Percentiles rank a stretch among this genome's conserved stretches.
Evolutionary conservation across 2,888 invertebrate genomes (phyloP).

Genomic region (Invenusta paracnida): DNA sequence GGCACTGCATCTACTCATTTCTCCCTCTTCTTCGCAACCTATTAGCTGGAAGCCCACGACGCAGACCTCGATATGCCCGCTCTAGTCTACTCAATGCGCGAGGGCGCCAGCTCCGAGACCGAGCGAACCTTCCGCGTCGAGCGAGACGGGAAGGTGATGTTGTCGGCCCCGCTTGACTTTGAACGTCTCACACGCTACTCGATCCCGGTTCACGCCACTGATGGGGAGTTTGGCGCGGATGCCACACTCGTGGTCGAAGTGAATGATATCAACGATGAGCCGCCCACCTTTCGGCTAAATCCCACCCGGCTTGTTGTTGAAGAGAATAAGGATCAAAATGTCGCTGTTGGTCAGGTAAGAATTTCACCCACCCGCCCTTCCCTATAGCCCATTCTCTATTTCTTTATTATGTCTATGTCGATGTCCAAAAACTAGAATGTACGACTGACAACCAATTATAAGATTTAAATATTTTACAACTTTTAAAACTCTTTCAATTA

Average conservation of each 20-base stretch:
- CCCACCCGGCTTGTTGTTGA: conserved; percentile 16
- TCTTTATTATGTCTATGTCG: too few relatives aligned
- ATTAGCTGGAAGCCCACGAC: neutral
- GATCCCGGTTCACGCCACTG: conserved; percentile 26
- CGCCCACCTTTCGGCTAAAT: conserved; percentile 31
- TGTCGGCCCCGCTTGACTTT: conserved; percentile 3
- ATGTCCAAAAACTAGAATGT: too few relatives aligned
- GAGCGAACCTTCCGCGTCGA: conserved; percentile 27
- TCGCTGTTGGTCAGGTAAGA: conserved; percentile 36
- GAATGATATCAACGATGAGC: conserved; percentile 28
- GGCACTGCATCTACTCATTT: neutral
- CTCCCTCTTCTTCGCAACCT: neutral
- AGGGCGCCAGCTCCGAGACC: neutral
- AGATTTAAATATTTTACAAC: too few relatives aligned
- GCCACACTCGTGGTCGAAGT: conserved; percentile 17
- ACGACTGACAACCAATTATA: too few relatives aligned
- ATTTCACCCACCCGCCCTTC: too few relatives aligned
- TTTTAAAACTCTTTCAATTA: too few relatives aligned
- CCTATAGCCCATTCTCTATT: too few relatives aligned
- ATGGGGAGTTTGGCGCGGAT: conserved; percentile 21
- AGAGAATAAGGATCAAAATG: conserved; percentile 18
- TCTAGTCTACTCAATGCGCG: neutral
- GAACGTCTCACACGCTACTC: conserved; percentile 18
- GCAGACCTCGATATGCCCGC: neutral
- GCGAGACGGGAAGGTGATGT: conserved; percentile 12